Base-by-base conservation (phyloP, 92 coral and sea anemone species). In the Parazoanthus darwini region DNA sequence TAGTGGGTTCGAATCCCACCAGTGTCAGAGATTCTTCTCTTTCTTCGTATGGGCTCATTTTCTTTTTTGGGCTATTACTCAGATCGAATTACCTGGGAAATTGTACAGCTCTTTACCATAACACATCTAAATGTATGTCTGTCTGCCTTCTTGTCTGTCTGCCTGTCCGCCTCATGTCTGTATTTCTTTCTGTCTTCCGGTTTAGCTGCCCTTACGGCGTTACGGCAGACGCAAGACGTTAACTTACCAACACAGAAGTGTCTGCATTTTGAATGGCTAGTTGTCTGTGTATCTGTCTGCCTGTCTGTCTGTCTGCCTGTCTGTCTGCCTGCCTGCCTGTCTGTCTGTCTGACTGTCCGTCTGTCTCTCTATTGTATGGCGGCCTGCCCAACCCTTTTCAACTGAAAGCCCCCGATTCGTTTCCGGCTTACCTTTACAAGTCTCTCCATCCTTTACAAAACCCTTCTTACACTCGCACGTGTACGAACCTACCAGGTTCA, bases 391-490 rank as follows among this genome's bases (percentile, higher is more conserved):
- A 72, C 50, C 46, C 46, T 37, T 43, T 35, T 75, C 22, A 37
- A 75, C 1, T 38, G 46, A 37, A 14, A 18, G 7, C 46, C 25
- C 23, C 79, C 37, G 5, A 3, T 29, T n/a, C 14, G 13, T 50
- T 37, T 5, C 18, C 46, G n/a, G n/a, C n/a, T 44, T 83, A 83
- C 87, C 87, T 70, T 68, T 70, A 67, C 87, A 83, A 13, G 11
- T 48, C 26, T 42, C 58, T 83, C 59, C 78, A 83, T 25, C 87
- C n/a, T 22, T 70, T 1, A 37, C 77, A 50, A 83, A 83, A 37
- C 87, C 87, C 13, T 8, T 23, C 74, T 70, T 83, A 74, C 87
- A 83, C 13, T 83, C 79, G 36, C 87, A 83, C 42, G 38, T 70
- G 59, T 42, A 68, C 10, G 87, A 83, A 25, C 87, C 87, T 1